phyloP scores from a whole-genome alignment of 2,888 invertebrate genomes.

The Epistrophella euchroma region DNA sequence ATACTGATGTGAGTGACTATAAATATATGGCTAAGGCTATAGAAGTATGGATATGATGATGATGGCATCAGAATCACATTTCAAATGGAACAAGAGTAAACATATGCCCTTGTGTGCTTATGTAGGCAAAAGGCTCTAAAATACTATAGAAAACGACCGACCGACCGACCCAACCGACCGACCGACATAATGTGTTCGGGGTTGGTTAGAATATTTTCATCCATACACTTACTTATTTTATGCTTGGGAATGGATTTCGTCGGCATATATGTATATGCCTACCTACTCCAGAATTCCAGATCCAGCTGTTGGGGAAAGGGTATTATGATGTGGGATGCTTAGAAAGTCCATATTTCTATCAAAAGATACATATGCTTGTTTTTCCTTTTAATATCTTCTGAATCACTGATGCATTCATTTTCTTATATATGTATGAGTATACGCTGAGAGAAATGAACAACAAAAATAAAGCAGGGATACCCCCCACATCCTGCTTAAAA shows the following conservation, averaged over 20 bases:
- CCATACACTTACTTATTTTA: conserved; percentile 27
- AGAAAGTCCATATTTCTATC: not conserved
- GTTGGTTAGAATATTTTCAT: conserved; percentile 7
- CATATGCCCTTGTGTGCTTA: conserved; percentile 41
- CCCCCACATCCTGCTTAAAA: not conserved
- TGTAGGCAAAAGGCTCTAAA: conserved; percentile 20
- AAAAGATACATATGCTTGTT: not conserved
- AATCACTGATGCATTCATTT: conserved; percentile 44
- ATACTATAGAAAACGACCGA: not conserved
- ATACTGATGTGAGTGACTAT: conserved; percentile 29
- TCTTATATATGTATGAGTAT: conserved; percentile 1
- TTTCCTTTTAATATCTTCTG: conserved; percentile 20
- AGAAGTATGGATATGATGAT: conserved; percentile 2
- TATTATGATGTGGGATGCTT: not conserved
- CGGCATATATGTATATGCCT: not conserved
- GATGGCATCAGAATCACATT: conserved; percentile 42
- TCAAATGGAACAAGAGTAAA: conserved; percentile 34
- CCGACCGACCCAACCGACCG: not conserved
- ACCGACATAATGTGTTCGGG: conserved; percentile 4
- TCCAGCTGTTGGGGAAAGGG: not conserved
- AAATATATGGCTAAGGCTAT: not conserved
- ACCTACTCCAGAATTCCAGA: conserved; percentile 16
- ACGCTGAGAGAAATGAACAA: not conserved
- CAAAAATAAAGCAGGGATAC: not conserved
- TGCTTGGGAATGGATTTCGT: conserved; percentile 34